Conservation (phyloP, 2,797 vertebrate genomes). For the Synaphobranchus kaupii region DNA sequence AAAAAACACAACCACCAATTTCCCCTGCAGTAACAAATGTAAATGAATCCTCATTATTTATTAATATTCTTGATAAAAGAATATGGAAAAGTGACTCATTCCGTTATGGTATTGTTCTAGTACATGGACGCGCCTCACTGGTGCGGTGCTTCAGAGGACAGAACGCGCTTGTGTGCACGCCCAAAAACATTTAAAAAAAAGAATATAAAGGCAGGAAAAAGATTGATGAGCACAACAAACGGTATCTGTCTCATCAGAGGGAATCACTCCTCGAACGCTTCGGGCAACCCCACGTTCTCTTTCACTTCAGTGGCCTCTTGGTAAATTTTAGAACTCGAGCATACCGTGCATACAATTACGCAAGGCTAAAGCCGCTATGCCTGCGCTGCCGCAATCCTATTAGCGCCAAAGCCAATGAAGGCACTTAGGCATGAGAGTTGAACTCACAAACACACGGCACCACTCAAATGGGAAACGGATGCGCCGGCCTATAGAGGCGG, state of each 20-base stretch:
- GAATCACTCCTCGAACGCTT: neutral
- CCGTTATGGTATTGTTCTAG: neutral
- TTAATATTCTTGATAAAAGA: neutral
- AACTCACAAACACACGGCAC: neutral
- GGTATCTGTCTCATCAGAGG: neutral
- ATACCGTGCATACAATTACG: neutral
- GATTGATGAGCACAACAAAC: neutral
- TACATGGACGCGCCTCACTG: neutral
- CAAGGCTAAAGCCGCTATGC: neutral
- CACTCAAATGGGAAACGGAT: conserved; percentile 4
- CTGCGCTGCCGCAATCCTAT: conserved; percentile 7
- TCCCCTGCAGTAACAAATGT: neutral
- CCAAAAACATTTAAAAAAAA: no score
- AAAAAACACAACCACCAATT: neutral
- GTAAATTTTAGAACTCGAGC: neutral
- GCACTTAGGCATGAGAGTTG: neutral
- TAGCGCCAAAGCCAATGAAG: neutral
- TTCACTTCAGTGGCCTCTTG: neutral
- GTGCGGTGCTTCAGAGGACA: no score
- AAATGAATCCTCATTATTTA: neutral
- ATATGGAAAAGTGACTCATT: neutral
- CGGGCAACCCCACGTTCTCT: neutral
- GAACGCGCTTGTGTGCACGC: no score
- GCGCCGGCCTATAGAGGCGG: neutral
- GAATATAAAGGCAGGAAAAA: neutral